These are phyloP conservation scores for Ischnura elegans DNA, from an alignment of 2,888 invertebrate species.

Conservation along the genomic window DNA sequence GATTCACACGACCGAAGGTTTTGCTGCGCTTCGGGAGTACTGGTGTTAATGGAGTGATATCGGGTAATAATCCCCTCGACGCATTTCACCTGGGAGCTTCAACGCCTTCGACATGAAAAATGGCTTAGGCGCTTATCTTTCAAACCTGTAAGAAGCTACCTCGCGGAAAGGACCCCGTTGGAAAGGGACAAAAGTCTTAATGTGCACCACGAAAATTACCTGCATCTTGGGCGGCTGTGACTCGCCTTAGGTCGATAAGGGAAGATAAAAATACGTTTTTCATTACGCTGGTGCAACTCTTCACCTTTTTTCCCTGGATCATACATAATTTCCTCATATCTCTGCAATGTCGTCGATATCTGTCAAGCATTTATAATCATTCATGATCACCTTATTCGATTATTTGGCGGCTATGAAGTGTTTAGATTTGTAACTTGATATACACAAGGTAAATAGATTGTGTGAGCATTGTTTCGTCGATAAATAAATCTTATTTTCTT, in stretches of 20 bases:
- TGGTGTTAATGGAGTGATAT: neutral
- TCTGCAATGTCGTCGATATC: neutral
- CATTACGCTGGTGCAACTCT: neutral
- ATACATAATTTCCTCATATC: neutral
- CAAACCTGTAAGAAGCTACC: neutral
- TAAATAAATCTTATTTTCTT: too few species aligned
- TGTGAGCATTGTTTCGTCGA: too few species aligned
- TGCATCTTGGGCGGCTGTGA: neutral
- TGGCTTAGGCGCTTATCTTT: neutral
- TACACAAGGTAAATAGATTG: too few species aligned
- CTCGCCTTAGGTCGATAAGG: neutral
- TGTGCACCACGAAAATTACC: neutral
- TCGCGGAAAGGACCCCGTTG: neutral
- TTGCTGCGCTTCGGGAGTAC: neutral
- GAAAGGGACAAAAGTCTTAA: neutral
- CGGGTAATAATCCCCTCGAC: neutral
- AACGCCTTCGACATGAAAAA: neutral
- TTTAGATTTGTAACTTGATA: too few species aligned
- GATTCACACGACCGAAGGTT: neutral
- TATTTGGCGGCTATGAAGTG: too few species aligned
- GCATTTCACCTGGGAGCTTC: neutral
- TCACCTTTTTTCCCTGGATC: neutral
- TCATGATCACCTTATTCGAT: too few species aligned
- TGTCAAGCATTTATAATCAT: too few species aligned
- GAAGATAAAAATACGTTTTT: neutral